Conservation (phyloP, 2,888 invertebrate species). For the Diarsia rubi region DNA sequence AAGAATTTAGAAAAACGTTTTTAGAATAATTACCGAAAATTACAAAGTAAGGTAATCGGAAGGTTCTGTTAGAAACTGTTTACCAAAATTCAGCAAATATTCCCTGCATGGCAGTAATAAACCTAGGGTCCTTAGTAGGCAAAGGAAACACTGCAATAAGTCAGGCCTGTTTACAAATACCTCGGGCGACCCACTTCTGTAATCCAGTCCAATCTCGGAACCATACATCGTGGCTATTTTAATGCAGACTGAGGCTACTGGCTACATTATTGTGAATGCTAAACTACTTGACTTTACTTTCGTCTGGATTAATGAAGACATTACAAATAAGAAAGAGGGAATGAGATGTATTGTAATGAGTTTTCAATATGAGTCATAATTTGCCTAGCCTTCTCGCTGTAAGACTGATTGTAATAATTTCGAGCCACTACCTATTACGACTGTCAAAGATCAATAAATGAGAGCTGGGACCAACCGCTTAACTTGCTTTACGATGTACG, state of each 20-base stretch:
- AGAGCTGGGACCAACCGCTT: too few relatives aligned
- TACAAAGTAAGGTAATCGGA: background rate
- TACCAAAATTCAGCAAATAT: background rate
- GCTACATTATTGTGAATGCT: conserved; percentile 24
- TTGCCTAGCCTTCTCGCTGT: background rate
- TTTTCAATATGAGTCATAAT: background rate
- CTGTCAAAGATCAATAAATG: too few relatives aligned
- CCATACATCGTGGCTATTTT: conserved; percentile 55
- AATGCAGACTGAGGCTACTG: conserved; percentile 21
- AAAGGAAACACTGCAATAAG: conserved; percentile 47
- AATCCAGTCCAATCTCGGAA: conserved; percentile 50
- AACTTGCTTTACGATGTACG: too few relatives aligned
- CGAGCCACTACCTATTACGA: too few relatives aligned
- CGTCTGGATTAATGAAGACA: background rate
- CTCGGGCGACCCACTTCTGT: conserved; percentile 51
- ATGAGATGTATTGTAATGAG: background rate
- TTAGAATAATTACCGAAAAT: background rate
- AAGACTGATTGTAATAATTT: too few relatives aligned
- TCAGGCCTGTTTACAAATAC: conserved; percentile 59
- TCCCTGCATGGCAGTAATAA: conserved; percentile 14
- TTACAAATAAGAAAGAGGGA: background rate
- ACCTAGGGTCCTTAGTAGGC: conserved; percentile 26
- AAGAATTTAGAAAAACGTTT: background rate
- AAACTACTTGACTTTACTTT: background rate
- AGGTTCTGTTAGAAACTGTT: too few relatives aligned